Evolutionary conservation across 1,140 invertebrate species (phyloP).

Genomic region (Atta texana): DNA sequence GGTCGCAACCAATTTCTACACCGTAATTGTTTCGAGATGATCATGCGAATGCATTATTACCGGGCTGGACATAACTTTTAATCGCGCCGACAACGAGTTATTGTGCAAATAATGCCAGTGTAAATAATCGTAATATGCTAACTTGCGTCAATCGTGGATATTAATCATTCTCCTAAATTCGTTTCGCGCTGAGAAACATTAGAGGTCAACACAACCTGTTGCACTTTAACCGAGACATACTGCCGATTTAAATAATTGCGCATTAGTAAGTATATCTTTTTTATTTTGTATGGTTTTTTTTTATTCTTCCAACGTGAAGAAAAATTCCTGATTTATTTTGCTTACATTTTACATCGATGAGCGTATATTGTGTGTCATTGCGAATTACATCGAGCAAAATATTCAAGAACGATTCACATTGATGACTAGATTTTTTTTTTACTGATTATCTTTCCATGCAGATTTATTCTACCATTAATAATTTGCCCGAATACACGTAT

Average conservation of each 20-base stretch:
- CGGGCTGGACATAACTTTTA: slow-evolving; percentile 2
- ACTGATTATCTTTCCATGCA: background rate
- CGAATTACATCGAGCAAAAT: background rate
- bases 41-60: background rate
- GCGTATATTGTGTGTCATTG: background rate
- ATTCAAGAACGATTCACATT: background rate
- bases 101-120: background rate
- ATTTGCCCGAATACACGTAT: background rate
- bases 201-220: slow-evolving; percentile 58
- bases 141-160: slow-evolving; percentile 32
- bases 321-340: slow-evolving; percentile 1
- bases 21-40: slow-evolving; percentile 8
- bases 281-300: background rate
- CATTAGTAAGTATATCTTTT: background rate
- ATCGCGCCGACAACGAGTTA: background rate
- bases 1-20: slow-evolving; percentile 23
- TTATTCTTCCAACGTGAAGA: background rate
- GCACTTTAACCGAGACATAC: slow-evolving; percentile 30
- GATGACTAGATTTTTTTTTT: background rate
- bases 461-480: slow-evolving; percentile 45
- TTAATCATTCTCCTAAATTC: slow-evolving; percentile 46
- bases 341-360: background rate
- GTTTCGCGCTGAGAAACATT: slow-evolving; percentile 29
- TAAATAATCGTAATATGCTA: background rate
- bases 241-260: slow-evolving; percentile 49